These are phyloP conservation scores for Machaerirhynchus nigripectus DNA, from an alignment of 2,113 vertebrate species.

Conservation along the genomic window DNA sequence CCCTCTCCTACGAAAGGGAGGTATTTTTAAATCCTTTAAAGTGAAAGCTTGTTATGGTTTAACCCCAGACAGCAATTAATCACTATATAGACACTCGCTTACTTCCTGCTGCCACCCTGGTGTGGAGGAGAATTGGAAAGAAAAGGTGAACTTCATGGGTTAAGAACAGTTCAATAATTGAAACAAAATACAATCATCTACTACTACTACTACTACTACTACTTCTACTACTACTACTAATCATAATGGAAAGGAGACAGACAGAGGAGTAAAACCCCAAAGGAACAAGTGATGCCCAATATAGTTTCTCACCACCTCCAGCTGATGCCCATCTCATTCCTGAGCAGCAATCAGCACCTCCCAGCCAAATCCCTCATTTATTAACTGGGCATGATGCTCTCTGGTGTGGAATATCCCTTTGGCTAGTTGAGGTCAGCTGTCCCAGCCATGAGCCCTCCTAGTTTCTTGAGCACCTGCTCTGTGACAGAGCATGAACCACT, in stretches of 20 bases:
- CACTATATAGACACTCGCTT: not conserved
- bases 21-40: not conserved
- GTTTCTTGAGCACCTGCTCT: not conserved
- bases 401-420: not conserved
- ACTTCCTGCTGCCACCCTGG: not conserved
- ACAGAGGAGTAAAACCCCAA: not conserved
- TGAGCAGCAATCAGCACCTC: not conserved
- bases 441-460: not conserved
- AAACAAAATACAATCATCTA: not conserved
- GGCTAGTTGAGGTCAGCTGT: not conserved
- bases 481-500: not conserved
- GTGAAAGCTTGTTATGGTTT: not conserved
- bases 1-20: not conserved
- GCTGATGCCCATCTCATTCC: not conserved
- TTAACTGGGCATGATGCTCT: accelerated
- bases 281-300: not conserved
- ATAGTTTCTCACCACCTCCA: not conserved
- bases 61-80: not conserved
- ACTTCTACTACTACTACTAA: not conserved
- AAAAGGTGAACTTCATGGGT: not conserved
- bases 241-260: not conserved
- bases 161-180: not conserved
- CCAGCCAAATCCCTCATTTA: not conserved
- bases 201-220: not conserved
- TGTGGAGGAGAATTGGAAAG: not conserved